These are phyloP conservation scores for Macaria liturata DNA, from an alignment of 2,888 invertebrate species.

Conservation along the genomic window DNA sequence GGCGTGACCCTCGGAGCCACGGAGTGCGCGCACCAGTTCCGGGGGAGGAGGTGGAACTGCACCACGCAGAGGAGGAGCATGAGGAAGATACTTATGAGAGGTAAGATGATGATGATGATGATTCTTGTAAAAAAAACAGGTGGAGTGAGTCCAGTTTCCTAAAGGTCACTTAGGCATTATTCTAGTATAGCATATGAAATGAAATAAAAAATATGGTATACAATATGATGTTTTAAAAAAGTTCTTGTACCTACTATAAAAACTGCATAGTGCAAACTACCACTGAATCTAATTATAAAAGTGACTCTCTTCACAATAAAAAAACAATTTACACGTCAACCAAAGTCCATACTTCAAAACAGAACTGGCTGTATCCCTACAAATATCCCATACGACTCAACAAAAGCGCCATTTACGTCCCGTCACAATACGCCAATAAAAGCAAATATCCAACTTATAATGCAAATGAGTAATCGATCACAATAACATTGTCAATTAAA, in stretches of 20 bases:
- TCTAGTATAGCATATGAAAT: too few relatives aligned
- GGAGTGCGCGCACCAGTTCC: slow-evolving; percentile 95
- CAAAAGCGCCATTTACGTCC: slow-evolving; percentile 19
- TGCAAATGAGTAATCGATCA: slow-evolving; percentile 38
- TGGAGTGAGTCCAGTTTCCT: too few relatives aligned
- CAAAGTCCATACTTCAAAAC: slow-evolving; percentile 9
- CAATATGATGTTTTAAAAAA: too few relatives aligned
- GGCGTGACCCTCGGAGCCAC: slow-evolving; percentile 92
- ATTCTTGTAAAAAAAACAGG: too few relatives aligned
- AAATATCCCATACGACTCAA: slow-evolving; percentile 15
- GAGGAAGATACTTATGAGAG: slow-evolving; percentile 93
- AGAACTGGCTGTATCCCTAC: slow-evolving; percentile 22
- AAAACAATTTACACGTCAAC: slow-evolving; percentile 2
- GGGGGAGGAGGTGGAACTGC: slow-evolving; percentile 94
- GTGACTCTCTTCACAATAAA: slow-evolving; percentile 5
- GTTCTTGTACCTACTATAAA: too few relatives aligned
- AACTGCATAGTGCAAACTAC: too few relatives aligned
- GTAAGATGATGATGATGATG: slow-evolving; percentile 74
- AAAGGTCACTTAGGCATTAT: too few relatives aligned
- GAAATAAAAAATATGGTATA: too few relatives aligned
- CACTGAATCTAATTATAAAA: neutral
- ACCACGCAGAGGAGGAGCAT: slow-evolving; percentile 91
- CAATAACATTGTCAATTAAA: slow-evolving; percentile 39
- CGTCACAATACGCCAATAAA: slow-evolving; percentile 32
- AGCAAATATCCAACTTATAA: slow-evolving; percentile 31